Conservation (phyloP, 2,113 vertebrate genomes). For the Rhynchomys soricoides region DNA sequence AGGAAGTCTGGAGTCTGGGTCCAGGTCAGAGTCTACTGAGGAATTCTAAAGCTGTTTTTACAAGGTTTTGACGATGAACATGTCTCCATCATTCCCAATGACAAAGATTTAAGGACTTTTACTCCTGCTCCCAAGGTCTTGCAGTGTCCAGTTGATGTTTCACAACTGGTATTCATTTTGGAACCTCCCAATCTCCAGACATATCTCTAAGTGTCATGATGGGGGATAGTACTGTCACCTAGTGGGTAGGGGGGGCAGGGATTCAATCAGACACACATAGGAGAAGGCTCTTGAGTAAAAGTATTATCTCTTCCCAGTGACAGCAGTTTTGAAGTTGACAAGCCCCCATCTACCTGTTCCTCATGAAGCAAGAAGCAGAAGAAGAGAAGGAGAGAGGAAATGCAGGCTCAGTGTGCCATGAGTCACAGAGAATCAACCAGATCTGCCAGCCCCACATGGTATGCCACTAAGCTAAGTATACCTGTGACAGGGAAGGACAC, state of each 20-base stretch:
- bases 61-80: neutral
- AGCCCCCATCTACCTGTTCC: neutral
- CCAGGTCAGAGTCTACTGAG: neutral
- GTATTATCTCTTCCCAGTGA: neutral
- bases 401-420: neutral
- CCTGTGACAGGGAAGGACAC: neutral
- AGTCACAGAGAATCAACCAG: neutral
- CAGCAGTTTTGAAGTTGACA: neutral
- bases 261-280: neutral
- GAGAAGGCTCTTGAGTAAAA: neutral
- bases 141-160: neutral
- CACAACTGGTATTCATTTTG: neutral
- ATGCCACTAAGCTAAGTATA: neutral
- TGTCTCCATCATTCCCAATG: neutral
- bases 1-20: constrained; percentile 18
- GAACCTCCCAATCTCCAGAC: neutral
- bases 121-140: neutral
- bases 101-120: neutral
- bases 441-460: neutral
- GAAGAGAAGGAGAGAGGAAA: neutral
- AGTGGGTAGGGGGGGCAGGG: no score
- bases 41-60: constrained; percentile 44
- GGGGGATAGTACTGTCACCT: neutral
- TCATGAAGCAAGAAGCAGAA: neutral
- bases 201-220: neutral